Percentiles rank a stretch among this genome's conserved stretches.
phyloP scores from a whole-genome alignment of 1,140 invertebrate species.

The Brachionus asplanchnoidis region DNA sequence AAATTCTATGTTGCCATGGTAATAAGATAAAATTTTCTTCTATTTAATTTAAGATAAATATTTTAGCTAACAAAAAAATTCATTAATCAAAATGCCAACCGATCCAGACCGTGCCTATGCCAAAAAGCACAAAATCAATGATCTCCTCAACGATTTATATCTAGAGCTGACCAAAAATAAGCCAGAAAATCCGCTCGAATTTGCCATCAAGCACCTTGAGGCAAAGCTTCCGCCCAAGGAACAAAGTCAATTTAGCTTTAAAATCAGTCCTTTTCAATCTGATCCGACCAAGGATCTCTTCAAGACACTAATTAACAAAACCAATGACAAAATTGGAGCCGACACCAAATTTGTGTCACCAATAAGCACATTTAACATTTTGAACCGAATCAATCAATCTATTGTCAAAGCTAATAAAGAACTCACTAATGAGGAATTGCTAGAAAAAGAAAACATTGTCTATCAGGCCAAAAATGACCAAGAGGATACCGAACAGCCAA shows the following conservation, averaged over 20 bases:
- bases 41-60: neutral
- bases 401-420: neutral
- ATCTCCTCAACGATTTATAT: neutral
- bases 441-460: neutral
- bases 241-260: neutral
- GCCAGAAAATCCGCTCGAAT: neutral
- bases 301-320: neutral
- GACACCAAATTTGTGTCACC: neutral
- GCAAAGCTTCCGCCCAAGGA: conserved; percentile 10
- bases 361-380: neutral
- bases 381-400: neutral
- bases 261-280: neutral
- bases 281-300: neutral
- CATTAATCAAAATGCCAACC: neutral
- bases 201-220: conserved; percentile 4
- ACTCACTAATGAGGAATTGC: neutral
- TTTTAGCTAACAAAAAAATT: neutral
- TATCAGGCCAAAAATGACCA: neutral
- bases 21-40: neutral
- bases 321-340: neutral
- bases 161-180: neutral
- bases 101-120: neutral
- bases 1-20: neutral
- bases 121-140: conserved; percentile 18
- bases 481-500: neutral